Percentiles rank a stretch among this genome's conserved stretches.
phyloP scores from a whole-genome alignment of 2,888 invertebrate genomes.

The Drosophila diplacantha region DNA sequence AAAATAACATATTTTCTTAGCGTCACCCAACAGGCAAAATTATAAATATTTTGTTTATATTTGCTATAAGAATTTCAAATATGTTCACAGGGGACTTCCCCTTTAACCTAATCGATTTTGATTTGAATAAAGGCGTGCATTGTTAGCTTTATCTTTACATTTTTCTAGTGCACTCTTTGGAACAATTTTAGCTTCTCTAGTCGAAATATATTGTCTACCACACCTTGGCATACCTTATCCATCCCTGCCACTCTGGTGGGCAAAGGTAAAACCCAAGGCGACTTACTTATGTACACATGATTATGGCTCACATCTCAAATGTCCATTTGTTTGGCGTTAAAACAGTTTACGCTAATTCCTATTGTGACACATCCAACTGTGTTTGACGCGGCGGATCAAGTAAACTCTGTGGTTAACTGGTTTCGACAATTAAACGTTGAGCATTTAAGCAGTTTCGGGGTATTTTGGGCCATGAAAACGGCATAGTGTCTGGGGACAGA shows the following conservation, averaged over 20 bases:
- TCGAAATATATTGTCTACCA: neutral
- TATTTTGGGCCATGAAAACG: constrained; percentile 52
- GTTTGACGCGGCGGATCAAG: constrained; percentile 46
- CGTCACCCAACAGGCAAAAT: neutral
- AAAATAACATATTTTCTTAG: neutral
- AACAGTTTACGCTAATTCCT: constrained; percentile 71
- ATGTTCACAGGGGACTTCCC: too few relatives aligned
- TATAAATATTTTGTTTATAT: neutral
- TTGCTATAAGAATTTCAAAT: neutral
- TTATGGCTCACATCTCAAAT: constrained; percentile 21
- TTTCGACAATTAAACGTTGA: constrained; percentile 61
- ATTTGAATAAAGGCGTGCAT: neutral
- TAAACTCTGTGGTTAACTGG: constrained; percentile 53
- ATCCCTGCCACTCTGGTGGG: constrained; percentile 21
- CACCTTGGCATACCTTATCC: constrained; percentile 8
- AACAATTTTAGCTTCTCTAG: neutral
- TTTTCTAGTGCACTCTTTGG: neutral
- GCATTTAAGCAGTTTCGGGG: constrained; percentile 29
- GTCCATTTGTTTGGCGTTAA: constrained; percentile 54
- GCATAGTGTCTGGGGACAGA: constrained; percentile 28
- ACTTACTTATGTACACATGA: constrained; percentile 15
- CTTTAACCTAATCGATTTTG: neutral
- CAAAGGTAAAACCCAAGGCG: constrained; percentile 51
- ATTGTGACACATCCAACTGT: constrained; percentile 62
- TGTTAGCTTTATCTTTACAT: neutral